Evolutionary conservation across 2,888 invertebrate species (phyloP), one percentile per base, ranked within the genome.

Genomic region (Tenthredo livida): DNA sequence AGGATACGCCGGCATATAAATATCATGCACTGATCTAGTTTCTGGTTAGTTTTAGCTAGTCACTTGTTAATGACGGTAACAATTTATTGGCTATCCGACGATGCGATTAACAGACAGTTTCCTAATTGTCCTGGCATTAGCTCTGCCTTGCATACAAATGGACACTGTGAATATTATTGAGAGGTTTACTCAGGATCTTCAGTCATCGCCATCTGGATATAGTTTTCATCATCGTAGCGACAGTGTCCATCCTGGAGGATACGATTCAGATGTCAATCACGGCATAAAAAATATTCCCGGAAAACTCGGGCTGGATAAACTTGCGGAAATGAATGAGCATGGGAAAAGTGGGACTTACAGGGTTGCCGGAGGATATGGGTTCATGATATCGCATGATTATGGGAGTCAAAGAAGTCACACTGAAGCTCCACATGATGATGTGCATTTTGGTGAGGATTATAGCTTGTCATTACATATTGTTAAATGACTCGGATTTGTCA

Each of bases 1-100:
- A 15, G 29, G 40, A 82, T 70, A 58, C 80, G 33, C 67, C 6
- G 21, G 84, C 84, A 47, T 85, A 85, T 85, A 85, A 85, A 85
- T 84, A 75, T 84, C 84, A 67, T 50, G 61, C 37, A 65, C 21
- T 72, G 25, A 15, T 40, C 61, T 43, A 40, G 72, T 83, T 73
- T 70, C 83, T 84, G 58, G 43, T 73, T 85, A 85, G 85, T 85
- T 73, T 85, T 84, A 70, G 9, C 54, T 85, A 85, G 85, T 85
- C 58, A 58, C 70, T 72, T 84, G 75, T 73, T 37, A 84, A 84
- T 73, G 58, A 47, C 85, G 43, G 85, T 65, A 21, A 17, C 21
- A 61, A 80, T 40, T 25, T 40, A 40, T 10, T n/a, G 43, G 43
- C 33, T 17, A 58, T 25, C n/a, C 33, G 33, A 84, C 29, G 29